phyloP scores from a whole-genome alignment of 2,113 vertebrate species.

The Carassius gibelio region DNA sequence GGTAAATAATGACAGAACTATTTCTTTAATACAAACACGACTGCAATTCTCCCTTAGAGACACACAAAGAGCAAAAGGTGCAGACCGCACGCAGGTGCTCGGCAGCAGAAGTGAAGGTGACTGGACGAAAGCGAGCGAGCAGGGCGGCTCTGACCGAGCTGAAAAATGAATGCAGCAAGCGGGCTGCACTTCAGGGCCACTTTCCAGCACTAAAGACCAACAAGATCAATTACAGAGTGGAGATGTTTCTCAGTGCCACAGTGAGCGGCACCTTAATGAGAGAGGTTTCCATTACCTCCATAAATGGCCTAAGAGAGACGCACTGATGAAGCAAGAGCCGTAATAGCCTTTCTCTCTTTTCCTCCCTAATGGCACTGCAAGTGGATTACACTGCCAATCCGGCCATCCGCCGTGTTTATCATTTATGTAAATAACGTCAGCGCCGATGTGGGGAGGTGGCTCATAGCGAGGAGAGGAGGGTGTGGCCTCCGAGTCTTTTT shows the following conservation, averaged over 20 bases:
- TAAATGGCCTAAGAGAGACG: conserved; percentile 56
- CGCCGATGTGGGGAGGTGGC: conserved; percentile 28
- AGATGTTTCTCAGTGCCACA: conserved; percentile 70
- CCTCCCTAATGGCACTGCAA: conserved; percentile 64
- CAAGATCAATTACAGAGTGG: conserved; percentile 78
- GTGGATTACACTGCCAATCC: conserved; percentile 61
- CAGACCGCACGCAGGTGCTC: conserved; percentile 38
- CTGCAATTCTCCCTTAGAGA: not conserved
- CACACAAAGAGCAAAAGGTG: conserved; percentile 2
- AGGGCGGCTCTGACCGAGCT: conserved; percentile 62
- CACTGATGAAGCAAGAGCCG: conserved; percentile 56
- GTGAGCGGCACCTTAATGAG: conserved; percentile 63
- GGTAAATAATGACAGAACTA: conserved; percentile 6
- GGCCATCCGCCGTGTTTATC: conserved; percentile 58
- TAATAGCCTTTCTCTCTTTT: conserved; percentile 57
- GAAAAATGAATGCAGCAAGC: conserved; percentile 80
- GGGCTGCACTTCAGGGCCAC: conserved; percentile 70
- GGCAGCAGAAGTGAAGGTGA: conserved; percentile 41
- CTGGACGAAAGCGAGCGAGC: conserved; percentile 29
- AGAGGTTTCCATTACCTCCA: conserved; percentile 63
- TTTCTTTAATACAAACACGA: conserved; percentile 15
- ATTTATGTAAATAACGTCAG: conserved; percentile 64
- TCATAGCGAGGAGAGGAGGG: conserved; percentile 29
- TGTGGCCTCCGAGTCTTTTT: not conserved
- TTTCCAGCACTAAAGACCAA: conserved; percentile 68